These are phyloP conservation scores for Tamias sibiricus DNA, from an alignment of 2,113 vertebrate genomes.

Conservation along the genomic window DNA sequence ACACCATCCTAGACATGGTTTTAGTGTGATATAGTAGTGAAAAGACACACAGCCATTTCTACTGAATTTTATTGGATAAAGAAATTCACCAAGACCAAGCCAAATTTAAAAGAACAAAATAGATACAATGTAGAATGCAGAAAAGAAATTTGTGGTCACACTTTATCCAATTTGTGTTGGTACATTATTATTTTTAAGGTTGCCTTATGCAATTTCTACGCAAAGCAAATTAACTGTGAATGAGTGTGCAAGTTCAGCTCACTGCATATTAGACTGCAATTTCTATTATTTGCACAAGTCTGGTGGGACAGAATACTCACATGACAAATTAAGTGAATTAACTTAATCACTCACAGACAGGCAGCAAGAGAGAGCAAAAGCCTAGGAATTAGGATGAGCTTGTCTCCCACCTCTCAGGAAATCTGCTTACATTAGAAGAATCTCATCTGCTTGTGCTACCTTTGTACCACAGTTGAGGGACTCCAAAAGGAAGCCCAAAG, in stretches of 20 bases:
- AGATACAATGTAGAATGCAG: not conserved
- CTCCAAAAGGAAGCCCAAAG: not conserved
- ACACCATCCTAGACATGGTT: not conserved
- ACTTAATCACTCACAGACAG: not conserved
- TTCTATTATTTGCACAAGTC: not conserved
- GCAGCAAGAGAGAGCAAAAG: not conserved
- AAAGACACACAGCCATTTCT: not conserved
- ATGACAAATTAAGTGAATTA: not conserved
- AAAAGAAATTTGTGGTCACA: not conserved
- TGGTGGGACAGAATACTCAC: not conserved
- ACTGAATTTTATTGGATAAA: not conserved
- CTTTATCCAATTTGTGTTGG: not conserved
- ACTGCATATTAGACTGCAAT: not conserved
- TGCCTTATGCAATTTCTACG: not conserved
- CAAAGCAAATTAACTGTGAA: not conserved
- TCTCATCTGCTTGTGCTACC: not conserved
- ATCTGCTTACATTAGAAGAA: not conserved
- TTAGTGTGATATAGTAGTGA: not conserved
- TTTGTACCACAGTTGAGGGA: not conserved
- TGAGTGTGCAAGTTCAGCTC: not conserved
- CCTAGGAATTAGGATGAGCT: too few species aligned
- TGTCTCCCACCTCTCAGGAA: not conserved
- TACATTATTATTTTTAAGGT: not conserved
- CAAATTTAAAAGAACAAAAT: not conserved
- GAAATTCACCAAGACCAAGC: not conserved